These are phyloP conservation scores for Nomada flava DNA, from an alignment of 2,888 invertebrate genomes.

Conservation along the genomic window DNA sequence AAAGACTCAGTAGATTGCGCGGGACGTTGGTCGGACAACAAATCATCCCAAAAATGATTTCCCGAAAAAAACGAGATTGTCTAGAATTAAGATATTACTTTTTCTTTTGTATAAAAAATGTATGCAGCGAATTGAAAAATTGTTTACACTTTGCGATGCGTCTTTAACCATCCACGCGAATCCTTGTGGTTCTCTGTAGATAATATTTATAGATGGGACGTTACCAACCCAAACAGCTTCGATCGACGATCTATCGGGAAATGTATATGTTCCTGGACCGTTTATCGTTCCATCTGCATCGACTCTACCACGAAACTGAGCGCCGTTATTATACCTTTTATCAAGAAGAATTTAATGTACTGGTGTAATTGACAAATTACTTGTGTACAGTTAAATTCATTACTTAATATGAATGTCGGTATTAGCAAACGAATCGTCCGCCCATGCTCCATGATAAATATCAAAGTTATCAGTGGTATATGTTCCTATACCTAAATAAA, in stretches of 20 bases:
- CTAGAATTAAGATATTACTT: slow-evolving; percentile 31
- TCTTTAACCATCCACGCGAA: slow-evolving; percentile 85
- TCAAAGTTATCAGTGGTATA: slow-evolving; percentile 87
- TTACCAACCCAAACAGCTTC: slow-evolving; percentile 85
- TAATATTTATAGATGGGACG: slow-evolving; percentile 84
- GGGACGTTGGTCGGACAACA: slow-evolving; percentile 13
- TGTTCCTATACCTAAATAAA: slow-evolving; percentile 84
- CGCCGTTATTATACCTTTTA: slow-evolving; percentile 84
- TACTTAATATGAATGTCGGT: slow-evolving; percentile 58
- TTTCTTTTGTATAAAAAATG: neutral
- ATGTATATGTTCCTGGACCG: slow-evolving; percentile 85
- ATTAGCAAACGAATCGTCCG: slow-evolving; percentile 85
- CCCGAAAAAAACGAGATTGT: slow-evolving; percentile 60
- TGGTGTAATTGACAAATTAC: neutral
- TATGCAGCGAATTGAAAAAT: neutral
- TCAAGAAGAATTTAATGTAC: slow-evolving; percentile 18
- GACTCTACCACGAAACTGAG: slow-evolving; percentile 85
- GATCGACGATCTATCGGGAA: slow-evolving; percentile 85
- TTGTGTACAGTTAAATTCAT: neutral
- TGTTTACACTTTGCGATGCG: slow-evolving; percentile 74
- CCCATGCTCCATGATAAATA: slow-evolving; percentile 86
- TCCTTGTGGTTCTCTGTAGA: slow-evolving; percentile 85
- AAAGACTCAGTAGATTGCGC: neutral
- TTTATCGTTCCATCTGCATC: slow-evolving; percentile 84
- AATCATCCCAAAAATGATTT: slow-evolving; percentile 73